Conservation (phyloP, 2,888 invertebrate genomes). For the Drymonia ruficornis region DNA sequence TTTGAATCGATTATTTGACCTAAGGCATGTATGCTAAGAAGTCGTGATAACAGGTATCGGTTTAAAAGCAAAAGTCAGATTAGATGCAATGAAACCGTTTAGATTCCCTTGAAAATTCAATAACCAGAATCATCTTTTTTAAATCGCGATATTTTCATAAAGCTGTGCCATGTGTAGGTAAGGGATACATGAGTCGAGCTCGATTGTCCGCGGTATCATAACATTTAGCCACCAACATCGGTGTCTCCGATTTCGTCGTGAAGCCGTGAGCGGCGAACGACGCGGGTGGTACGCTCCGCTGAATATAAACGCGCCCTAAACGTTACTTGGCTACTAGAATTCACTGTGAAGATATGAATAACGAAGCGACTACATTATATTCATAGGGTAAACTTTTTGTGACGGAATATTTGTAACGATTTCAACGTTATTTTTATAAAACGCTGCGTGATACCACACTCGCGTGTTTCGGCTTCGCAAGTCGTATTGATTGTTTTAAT, state of each 20-base stretch:
- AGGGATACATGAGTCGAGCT: conserved; percentile 33
- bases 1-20: too few relatives aligned
- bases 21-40: too few relatives aligned
- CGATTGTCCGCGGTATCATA: conserved; percentile 41
- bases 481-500: conserved; percentile 24
- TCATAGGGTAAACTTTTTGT: conserved; percentile 19
- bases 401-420: conserved; percentile 7
- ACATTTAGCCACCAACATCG: conserved; percentile 55
- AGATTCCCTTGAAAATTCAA: too few relatives aligned
- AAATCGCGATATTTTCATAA: too few relatives aligned
- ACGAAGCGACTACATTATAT: conserved; percentile 31
- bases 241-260: conserved; percentile 66
- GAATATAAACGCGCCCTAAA: conserved; percentile 73
- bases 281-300: conserved; percentile 73
- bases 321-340: conserved; percentile 55
- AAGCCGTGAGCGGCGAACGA: conserved; percentile 56
- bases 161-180: conserved; percentile 15
- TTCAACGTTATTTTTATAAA: conserved; percentile 18
- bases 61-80: too few relatives aligned
- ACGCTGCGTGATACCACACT: conserved; percentile 22
- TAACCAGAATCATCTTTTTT: too few relatives aligned
- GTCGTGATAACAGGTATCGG: too few relatives aligned
- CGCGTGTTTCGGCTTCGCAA: conserved; percentile 26
- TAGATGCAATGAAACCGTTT: too few relatives aligned
- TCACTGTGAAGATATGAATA: conserved; percentile 41